These are phyloP conservation scores for Ceratosolen solmsi DNA, from an alignment of 1,140 invertebrate genomes.

Conservation along the genomic window DNA sequence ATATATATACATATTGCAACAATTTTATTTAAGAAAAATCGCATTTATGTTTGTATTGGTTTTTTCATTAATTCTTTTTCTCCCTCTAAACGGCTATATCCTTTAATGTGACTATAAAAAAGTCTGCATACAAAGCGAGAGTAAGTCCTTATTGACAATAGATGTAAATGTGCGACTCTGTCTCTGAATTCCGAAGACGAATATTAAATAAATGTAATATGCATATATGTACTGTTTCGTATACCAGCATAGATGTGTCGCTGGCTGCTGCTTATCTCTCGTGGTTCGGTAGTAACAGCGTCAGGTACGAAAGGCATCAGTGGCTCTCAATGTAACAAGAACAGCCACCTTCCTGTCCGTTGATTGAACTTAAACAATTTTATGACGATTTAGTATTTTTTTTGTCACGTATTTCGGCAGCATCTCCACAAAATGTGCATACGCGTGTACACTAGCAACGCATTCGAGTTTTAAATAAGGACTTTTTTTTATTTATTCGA, in stretches of 20 bases:
- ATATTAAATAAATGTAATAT: neutral
- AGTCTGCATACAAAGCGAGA: too few relatives aligned
- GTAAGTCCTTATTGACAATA: too few relatives aligned
- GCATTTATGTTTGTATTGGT: too few relatives aligned
- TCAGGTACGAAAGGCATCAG: conserved; percentile 64
- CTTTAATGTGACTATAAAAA: too few relatives aligned
- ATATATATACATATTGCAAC: too few relatives aligned
- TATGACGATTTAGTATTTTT: conserved; percentile 5
- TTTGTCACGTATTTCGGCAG: neutral
- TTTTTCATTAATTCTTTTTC: too few relatives aligned
- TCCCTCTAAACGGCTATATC: too few relatives aligned
- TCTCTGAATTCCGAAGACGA: neutral
- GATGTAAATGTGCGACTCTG: too few relatives aligned
- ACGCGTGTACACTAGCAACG: neutral
- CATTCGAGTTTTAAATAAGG: neutral
- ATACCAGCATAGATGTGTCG: neutral
- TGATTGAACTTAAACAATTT: neutral
- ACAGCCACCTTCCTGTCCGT: neutral
- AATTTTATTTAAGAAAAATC: too few relatives aligned
- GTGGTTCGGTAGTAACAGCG: conserved; percentile 47
- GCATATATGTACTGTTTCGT: conserved; percentile 7
- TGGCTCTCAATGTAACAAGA: conserved; percentile 54
- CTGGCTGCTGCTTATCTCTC: conserved; percentile 15
- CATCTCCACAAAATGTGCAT: neutral
- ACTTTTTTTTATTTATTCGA: too few relatives aligned